Base-by-base conservation (phyloP, 1,140 invertebrate species). In the Drosophila insularis region DNA sequence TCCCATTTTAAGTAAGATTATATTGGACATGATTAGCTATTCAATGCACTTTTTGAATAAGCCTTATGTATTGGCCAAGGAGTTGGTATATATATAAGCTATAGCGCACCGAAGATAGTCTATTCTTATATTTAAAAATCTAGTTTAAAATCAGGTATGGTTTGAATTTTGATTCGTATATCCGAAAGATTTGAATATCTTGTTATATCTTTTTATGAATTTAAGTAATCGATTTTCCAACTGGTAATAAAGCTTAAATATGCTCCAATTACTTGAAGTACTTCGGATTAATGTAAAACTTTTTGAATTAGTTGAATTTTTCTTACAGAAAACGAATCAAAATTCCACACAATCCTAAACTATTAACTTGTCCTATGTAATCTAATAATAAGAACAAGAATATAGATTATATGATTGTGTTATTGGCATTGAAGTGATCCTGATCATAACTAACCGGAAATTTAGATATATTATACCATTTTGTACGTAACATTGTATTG, bases 401-500 rank as follows among this genome's bases (percentile, higher is more conserved):
- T 21, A 50, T 50, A 50, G 43, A 50, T 50, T 50, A 1, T 11
- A 50, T 50, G 43, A 50, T 50, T 50, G 43, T 50, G 43, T 21
- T 50, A 19, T 50, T 50, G 43, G 43, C 43, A 50, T 50, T 50
- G 11, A 50, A 50, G 43, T 50, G 17, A 35, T 50, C 43, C 43
- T 46, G 17, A 19, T 50, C 17, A 50, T 50, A 50, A 21, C 43
- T 50, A 50, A 50, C 43, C 17, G 8, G 2, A 50, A 21, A 50
- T 14, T 2, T 3, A 50, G 14, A 50, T 19, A 50, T 50, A 50
- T 21, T 19, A 21, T 21, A 50, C 17, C 17, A 21, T 19, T 50
- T 50, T 21, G 43, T 50, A 50, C 43, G 43, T 50, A 50, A 50
- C 43, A 50, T 50, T 50, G 43, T 50, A 37, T 37, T 50, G 13